A percentile compares a stretch with the other conserved stretches of the same genome.
These are phyloP conservation scores for Leucophora obtusa DNA, from an alignment of 2,888 invertebrate genomes.

Conservation along the genomic window DNA sequence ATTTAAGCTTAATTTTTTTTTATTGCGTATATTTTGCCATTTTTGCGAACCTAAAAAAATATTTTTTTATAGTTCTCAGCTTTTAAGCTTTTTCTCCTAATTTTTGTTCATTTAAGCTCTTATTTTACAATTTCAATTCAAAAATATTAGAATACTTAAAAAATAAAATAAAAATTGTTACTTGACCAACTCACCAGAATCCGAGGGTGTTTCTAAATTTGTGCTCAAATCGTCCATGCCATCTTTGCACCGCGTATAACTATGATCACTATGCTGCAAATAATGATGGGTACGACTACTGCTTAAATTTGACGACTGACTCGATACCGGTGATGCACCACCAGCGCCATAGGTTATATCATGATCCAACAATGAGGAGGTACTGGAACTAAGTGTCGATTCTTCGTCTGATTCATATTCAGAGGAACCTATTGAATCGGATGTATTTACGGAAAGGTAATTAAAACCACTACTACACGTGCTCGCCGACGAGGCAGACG, in stretches of 20 bases:
- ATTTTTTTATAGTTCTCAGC: background rate
- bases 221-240: constrained; percentile 82
- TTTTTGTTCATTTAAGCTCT: background rate
- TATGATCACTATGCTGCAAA: constrained; percentile 81
- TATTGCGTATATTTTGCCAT: too few relatives aligned
- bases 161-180: constrained; percentile 30
- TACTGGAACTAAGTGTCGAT: constrained; percentile 50
- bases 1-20: too few relatives aligned
- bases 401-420: constrained; percentile 65
- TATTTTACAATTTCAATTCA: background rate
- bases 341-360: constrained; percentile 62
- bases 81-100: background rate
- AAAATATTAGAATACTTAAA: background rate
- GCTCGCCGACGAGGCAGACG: constrained; percentile 34
- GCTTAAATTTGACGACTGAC: constrained; percentile 61
- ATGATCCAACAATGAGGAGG: constrained; percentile 57
- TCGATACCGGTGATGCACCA: constrained; percentile 63
- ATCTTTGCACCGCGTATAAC: constrained; percentile 84
- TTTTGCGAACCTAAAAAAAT: background rate
- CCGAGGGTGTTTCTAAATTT: constrained; percentile 92
- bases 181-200: constrained; percentile 86
- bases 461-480: constrained; percentile 10
- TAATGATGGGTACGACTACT: constrained; percentile 47
- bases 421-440: constrained; percentile 38
- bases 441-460: constrained; percentile 16